Evolutionary conservation across 2,888 invertebrate species (phyloP).

Genomic region (Chorisops tibialis): DNA sequence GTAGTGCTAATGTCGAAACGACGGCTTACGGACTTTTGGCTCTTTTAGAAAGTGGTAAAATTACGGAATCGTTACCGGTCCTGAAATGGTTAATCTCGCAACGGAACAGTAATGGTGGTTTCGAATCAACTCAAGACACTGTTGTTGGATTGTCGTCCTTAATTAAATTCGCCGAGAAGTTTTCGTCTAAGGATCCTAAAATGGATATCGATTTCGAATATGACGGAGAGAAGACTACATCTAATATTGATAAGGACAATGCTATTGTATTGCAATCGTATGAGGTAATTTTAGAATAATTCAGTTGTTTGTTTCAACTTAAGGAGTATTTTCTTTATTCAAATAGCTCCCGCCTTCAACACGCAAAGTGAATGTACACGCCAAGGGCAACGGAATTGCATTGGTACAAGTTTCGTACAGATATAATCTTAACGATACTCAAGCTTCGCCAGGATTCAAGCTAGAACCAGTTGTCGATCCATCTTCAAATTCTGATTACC

Average conservation of each 20-base stretch:
- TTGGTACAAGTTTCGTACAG: constrained; percentile 69
- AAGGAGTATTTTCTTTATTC: not conserved
- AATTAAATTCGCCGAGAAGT: constrained; percentile 43
- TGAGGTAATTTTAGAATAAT: constrained; percentile 55
- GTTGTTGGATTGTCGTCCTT: constrained; percentile 71
- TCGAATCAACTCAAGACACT: constrained; percentile 75
- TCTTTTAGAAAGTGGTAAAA: constrained; percentile 61
- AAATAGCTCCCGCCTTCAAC: constrained; percentile 41
- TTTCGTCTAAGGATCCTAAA: constrained; percentile 52
- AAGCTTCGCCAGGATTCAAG: constrained; percentile 81
- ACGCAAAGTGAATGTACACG: constrained; percentile 64
- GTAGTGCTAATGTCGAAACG: constrained; percentile 68
- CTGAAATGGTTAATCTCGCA: constrained; percentile 71
- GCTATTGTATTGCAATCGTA: constrained; percentile 74
- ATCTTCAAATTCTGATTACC: constrained; percentile 74
- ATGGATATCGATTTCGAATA: constrained; percentile 53
- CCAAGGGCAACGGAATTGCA: constrained; percentile 74
- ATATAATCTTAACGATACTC: constrained; percentile 79
- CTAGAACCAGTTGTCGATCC: constrained; percentile 83
- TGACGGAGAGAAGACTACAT: constrained; percentile 38
- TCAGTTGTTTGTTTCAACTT: not conserved
- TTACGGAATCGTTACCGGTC: constrained; percentile 53
- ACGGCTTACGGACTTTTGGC: constrained; percentile 75
- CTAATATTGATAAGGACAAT: constrained; percentile 68
- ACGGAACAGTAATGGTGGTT: constrained; percentile 66